Conservation (phyloP, 2,113 vertebrate genomes). For the Taurulus bubalis region DNA sequence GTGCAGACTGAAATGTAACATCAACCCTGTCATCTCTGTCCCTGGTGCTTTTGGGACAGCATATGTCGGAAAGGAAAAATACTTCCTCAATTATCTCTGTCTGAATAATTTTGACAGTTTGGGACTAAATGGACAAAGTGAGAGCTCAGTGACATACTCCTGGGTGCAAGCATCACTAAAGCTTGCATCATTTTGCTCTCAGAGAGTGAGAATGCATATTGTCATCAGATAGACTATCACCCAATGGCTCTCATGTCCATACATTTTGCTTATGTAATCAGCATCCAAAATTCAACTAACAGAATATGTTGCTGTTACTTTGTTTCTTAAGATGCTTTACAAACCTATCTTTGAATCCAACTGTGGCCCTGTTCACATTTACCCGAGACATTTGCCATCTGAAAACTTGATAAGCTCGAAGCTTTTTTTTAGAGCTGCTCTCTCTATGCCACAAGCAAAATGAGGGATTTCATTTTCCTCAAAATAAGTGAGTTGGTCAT, state of each 20-base stretch:
- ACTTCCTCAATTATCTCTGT: conserved; percentile 5
- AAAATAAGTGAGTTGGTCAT: neutral
- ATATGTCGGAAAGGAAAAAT: neutral
- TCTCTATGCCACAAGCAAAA: neutral
- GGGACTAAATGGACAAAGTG: neutral
- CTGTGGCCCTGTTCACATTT: neutral
- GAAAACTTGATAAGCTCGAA: neutral
- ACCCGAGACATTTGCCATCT: neutral
- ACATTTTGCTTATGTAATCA: no score
- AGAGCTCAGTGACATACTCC: neutral
- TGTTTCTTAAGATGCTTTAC: neutral
- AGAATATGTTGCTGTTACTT: neutral
- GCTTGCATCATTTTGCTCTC: neutral
- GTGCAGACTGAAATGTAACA: conserved; percentile 1
- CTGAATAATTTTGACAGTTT: neutral
- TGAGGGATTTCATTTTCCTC: conserved; percentile 2
- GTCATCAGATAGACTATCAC: neutral
- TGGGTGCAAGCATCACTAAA: neutral
- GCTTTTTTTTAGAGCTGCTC: neutral
- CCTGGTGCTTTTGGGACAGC: neutral
- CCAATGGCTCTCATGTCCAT: neutral
- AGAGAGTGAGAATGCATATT: neutral
- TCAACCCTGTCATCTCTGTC: neutral
- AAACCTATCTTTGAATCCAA: neutral
- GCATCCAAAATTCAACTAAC: neutral